Conservation (phyloP, 2,888 invertebrate genomes). For the Heliconius ethilla region DNA sequence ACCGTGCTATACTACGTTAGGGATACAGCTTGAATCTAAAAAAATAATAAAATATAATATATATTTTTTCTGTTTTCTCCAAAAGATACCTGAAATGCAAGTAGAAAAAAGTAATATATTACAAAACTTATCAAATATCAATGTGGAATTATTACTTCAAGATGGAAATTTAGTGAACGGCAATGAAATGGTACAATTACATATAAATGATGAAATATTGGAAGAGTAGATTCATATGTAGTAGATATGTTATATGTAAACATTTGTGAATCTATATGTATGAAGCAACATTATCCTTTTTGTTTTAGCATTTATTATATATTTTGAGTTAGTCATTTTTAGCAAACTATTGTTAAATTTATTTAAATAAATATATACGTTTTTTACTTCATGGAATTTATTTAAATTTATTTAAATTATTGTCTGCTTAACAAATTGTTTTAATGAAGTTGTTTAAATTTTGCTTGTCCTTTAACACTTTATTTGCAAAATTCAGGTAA, state of each 20-base stretch:
- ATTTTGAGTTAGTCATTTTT: no score
- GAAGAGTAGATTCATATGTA: constrained; percentile 43
- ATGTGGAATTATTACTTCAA: constrained; percentile 59
- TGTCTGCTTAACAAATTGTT: background rate
- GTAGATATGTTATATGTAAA: background rate
- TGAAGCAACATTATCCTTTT: no score
- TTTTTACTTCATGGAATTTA: background rate
- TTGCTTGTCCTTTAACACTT: background rate
- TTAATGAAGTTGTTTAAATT: constrained; percentile 2
- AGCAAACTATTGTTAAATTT: no score
- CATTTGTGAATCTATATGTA: no score
- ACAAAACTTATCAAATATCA: constrained; percentile 46
- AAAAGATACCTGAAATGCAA: background rate
- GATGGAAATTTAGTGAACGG: constrained; percentile 55
- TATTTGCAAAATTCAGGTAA: background rate
- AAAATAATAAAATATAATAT: no score
- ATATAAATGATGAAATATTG: constrained; percentile 53
- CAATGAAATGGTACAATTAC: constrained; percentile 57
- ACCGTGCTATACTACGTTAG: background rate
- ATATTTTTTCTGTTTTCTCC: background rate
- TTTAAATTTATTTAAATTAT: background rate
- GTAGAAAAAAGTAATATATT: background rate
- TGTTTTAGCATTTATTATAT: no score
- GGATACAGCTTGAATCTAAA: background rate
- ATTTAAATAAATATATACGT: background rate